Conservation (phyloP, 2,113 vertebrate genomes). For the Tetraodon nigroviridis region DNA sequence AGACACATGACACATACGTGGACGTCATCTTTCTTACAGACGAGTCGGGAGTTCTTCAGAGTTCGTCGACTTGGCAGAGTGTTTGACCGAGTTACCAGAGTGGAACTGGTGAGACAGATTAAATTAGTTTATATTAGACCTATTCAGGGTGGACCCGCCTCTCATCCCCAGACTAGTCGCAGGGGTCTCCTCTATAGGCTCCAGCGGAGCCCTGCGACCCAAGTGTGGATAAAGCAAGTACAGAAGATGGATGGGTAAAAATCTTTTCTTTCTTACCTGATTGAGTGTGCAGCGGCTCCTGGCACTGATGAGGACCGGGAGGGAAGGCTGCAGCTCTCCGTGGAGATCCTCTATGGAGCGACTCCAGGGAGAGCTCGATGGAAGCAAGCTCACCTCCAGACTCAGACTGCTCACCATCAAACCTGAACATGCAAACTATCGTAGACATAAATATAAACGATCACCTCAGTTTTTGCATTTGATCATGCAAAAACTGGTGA, state of each 20-base stretch:
- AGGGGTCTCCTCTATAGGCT: too few species aligned
- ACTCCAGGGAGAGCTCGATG: constrained; percentile 93
- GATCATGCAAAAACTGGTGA: too few species aligned
- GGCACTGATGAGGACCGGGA: constrained; percentile 81
- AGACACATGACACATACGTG: constrained; percentile 98
- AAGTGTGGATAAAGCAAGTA: too few species aligned
- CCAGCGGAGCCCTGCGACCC: too few species aligned
- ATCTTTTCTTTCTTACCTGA: constrained; percentile 51
- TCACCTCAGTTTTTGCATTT: not conserved
- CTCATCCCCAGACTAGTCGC: too few species aligned
- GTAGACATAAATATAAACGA: too few species aligned
- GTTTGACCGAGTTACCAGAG: constrained; percentile 81
- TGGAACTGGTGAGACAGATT: constrained; percentile 39
- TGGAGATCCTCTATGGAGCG: constrained; percentile 97
- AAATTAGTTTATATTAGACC: too few species aligned
- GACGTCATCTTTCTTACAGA: constrained; percentile 96
- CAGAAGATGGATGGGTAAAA: too few species aligned
- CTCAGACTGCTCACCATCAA: constrained; percentile 90
- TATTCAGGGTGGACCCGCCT: too few species aligned
- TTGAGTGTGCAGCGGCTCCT: constrained; percentile 84
- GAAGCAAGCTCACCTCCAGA: constrained; percentile 79
- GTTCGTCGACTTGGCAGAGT: constrained; percentile 91
- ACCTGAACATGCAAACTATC: constrained; percentile 68
- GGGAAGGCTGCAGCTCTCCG: constrained; percentile 85
- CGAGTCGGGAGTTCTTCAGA: constrained; percentile 89